Evolutionary conservation across 2,888 invertebrate species (phyloP), one percentile per base, ranked within the genome.

Genomic region (Meghimatium bilineatum): DNA sequence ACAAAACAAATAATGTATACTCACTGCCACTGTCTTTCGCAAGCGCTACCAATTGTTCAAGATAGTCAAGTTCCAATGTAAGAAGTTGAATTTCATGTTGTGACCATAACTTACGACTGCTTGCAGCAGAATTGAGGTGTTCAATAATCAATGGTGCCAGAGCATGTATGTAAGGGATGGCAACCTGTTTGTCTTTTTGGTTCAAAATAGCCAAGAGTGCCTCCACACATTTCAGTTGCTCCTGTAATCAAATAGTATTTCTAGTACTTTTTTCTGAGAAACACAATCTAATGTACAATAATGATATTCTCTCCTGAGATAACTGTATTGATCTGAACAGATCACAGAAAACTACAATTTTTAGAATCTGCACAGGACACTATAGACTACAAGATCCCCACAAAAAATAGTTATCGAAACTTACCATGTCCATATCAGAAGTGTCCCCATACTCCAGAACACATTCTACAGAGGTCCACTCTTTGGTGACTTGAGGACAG

Each of bases 101-200:
- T 23, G 95, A 95, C 83, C 94, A 93, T 20, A 96, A 95, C 32
- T 56, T 52, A 87, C 94, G 95, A 87, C 95, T 95, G 71, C 95
- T 95, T 78, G 94, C 94, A 80, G 96, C 96, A 17, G 95, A 94
- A 91, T 96, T 96, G 75, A 97, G 94, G 90, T 95, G 96, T 92
- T 97, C 96, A 60, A 97, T 95, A 81, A 97, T 95, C 89, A 96
- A 95, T 6, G 97, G 97, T 14, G 97, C 96, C 86, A 97, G 94
- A 0, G 96, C 95, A 90, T 97, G 96, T 88, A 97, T 97, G 91
- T 96, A 97, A 0, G 96, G 96, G 10, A 96, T 96, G 63, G 96
- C 95, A 44, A 97, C 95, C 85, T 94, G 94, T 77, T 95, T 94
- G 89, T 96, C 96, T 5, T 95, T 95, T 91, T 96, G 96, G 71